Conservation (phyloP, 1,140 invertebrate species). For the Macrobrachium nipponense region DNA sequence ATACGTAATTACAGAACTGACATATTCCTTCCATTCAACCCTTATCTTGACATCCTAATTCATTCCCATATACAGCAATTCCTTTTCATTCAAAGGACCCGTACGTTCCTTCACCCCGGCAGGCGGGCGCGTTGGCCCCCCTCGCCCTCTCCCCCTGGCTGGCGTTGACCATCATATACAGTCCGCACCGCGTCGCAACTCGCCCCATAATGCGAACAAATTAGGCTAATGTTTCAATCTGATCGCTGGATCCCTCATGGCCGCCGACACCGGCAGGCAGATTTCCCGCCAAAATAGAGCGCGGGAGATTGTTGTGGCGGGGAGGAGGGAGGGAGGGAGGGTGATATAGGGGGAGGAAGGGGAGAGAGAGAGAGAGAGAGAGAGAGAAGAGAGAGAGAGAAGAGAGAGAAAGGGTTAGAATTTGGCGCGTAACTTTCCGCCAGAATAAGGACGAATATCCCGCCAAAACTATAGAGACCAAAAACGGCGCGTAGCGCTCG, state of each 20-base stretch:
- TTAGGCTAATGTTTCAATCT: slow-evolving; percentile 47
- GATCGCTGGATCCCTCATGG: slow-evolving; percentile 12
- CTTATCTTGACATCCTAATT: background rate
- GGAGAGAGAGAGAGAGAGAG: background rate
- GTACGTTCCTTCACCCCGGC: background rate
- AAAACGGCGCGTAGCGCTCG: no score
- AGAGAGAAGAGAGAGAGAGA: no score
- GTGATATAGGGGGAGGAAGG: background rate
- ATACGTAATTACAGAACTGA: no score
- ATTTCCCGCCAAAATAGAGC: background rate
- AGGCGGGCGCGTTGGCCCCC: no score
- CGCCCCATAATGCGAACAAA: slow-evolving; percentile 35
- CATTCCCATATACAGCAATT: no score
- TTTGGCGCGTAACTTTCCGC: no score
- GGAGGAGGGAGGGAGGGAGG: no score
- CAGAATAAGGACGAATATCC: no score
- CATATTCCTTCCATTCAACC: no score
- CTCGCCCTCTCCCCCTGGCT: background rate
- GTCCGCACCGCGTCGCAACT: background rate
- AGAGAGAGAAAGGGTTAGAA: no score
- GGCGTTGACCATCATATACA: background rate
- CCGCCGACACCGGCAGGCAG: background rate
- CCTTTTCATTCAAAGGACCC: no score
- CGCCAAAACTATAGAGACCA: no score
- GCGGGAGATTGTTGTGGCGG: background rate